These are phyloP conservation scores for Elaphurus davidianus DNA, from an alignment of 2,113 vertebrate genomes.

Conservation along the genomic window DNA sequence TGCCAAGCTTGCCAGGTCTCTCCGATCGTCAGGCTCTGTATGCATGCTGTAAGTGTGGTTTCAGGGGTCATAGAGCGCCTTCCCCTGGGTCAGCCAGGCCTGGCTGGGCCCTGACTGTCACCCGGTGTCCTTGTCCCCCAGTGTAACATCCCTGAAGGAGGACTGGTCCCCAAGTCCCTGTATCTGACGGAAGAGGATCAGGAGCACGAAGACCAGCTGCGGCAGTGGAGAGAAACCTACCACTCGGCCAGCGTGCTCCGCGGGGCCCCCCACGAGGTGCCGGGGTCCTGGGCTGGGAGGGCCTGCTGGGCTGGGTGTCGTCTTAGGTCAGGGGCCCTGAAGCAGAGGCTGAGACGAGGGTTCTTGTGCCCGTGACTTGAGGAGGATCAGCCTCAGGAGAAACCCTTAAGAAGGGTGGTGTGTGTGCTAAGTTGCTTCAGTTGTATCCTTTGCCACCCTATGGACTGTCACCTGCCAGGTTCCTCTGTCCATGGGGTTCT, in stretches of 20 bases:
- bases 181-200: slow-evolving; percentile 85
- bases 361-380: not conserved
- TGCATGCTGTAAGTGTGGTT: not conserved
- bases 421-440: not conserved
- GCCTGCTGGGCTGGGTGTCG: rapidly evolving
- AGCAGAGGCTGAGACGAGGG: not conserved
- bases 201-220: slow-evolving; percentile 83
- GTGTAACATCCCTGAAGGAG: slow-evolving; percentile 89
- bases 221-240: slow-evolving; percentile 88
- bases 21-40: too few relatives aligned
- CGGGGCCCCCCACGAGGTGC: slow-evolving; percentile 88
- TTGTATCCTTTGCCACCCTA: not conserved
- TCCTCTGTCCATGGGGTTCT: not conserved
- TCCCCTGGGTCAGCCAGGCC: not conserved
- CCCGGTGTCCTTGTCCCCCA: slow-evolving; percentile 49
- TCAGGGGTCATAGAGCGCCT: not conserved
- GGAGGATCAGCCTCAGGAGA: not conserved
- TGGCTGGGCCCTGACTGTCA: not conserved
- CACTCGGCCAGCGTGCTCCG: slow-evolving; percentile 84
- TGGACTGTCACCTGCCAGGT: not conserved
- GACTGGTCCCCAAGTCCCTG: slow-evolving; percentile 87
- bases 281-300: not conserved
- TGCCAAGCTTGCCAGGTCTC: not conserved
- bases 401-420: not conserved
- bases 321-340: not conserved